Percentiles rank a stretch among this genome's conserved stretches.
phyloP scores from a whole-genome alignment of 2,797 vertebrate genomes.

The Chelmon rostratus region DNA sequence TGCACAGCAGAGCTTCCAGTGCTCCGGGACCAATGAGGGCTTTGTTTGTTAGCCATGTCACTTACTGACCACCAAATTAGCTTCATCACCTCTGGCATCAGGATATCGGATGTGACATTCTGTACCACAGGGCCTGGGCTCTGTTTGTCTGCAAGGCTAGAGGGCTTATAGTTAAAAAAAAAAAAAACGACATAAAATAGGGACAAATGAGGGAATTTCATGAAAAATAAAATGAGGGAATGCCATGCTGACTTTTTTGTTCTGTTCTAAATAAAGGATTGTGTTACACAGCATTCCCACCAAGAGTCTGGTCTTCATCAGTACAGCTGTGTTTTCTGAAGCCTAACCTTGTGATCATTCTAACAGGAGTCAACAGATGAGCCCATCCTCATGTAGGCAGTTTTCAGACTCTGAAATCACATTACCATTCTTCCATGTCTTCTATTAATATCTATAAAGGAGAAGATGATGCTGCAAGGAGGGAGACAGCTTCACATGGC shows the following conservation, averaged over 20 bases:
- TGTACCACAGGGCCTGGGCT: conserved; percentile 69
- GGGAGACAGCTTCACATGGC: not conserved
- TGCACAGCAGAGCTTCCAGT: conserved; percentile 60
- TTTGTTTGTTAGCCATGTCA: conserved; percentile 85
- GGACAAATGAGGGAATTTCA: conserved; percentile 57
- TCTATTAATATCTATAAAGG: conserved; percentile 27
- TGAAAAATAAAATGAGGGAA: conserved; percentile 41
- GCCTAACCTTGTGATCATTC: conserved; percentile 27
- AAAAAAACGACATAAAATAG: conserved; percentile 32
- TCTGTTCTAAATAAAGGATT: conserved; percentile 31
- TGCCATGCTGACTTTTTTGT: conserved; percentile 13
- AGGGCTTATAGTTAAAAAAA: conserved; percentile 38
- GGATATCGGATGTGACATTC: conserved; percentile 83
- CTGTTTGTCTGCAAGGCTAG: conserved; percentile 66
- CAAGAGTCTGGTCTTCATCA: conserved; percentile 38
- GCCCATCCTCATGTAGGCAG: conserved; percentile 31
- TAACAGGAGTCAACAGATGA: conserved; percentile 27
- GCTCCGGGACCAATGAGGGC: conserved; percentile 79
- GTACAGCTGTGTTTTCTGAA: conserved; percentile 29
- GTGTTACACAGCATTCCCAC: conserved; percentile 25
- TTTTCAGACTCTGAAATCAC: conserved; percentile 40
- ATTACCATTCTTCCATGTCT: conserved; percentile 33
- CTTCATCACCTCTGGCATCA: conserved; percentile 84
- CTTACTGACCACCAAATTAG: conserved; percentile 85
- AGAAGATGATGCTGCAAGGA: conserved; percentile 18